phyloP scores from a whole-genome alignment of 2,888 invertebrate species.

The Stenodema calcarata region DNA sequence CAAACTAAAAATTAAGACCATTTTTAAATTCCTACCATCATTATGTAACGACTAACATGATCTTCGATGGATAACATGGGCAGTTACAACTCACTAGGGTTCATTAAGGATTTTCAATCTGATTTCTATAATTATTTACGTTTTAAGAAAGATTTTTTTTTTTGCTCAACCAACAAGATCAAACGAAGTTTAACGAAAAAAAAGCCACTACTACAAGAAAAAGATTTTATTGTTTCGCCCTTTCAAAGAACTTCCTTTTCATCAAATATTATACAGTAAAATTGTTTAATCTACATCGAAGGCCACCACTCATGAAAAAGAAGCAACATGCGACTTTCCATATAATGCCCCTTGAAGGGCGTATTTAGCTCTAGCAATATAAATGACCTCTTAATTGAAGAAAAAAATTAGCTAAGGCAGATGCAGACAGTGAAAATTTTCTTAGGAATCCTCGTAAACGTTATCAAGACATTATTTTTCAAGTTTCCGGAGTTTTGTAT shows the following conservation, averaged over 20 bases:
- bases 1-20: constrained; percentile 7
- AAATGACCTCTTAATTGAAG: constrained; percentile 29
- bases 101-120: neutral
- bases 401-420: constrained; percentile 49
- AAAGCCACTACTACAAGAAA: neutral
- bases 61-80: neutral
- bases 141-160: neutral
- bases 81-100: neutral
- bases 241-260: neutral
- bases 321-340: constrained; percentile 46
- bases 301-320: constrained; percentile 47
- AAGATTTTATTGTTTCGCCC: neutral
- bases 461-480: neutral
- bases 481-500: neutral
- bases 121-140: neutral
- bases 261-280: neutral
- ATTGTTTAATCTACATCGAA: constrained; percentile 17
- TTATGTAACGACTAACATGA: neutral
- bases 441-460: neutral
- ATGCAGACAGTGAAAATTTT: constrained; percentile 49
- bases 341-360: constrained; percentile 5
- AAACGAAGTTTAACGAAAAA: neutral
- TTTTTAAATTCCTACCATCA: neutral
- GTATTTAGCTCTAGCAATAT: neutral
- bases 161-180: neutral